Evolutionary conservation across 2,113 vertebrate genomes (phyloP).

Genomic region (Spea multiplicata): DNA sequence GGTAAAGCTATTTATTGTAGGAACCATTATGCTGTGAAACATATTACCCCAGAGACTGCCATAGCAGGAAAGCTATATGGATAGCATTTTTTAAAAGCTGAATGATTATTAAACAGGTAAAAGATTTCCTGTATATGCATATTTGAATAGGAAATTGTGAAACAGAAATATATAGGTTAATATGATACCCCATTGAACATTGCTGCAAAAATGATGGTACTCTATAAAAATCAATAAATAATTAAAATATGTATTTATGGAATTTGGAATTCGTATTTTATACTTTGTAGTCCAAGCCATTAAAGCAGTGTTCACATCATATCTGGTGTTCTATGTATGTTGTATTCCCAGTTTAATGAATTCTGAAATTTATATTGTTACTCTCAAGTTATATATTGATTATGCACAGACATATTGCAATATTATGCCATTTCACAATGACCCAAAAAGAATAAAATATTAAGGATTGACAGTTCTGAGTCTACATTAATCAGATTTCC

Average conservation of each 20-base stretch:
- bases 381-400: not conserved
- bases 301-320: not conserved
- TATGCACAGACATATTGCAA: not conserved
- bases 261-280: too few relatives aligned
- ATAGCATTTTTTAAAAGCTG: conserved; percentile 30
- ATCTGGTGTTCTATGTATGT: not conserved
- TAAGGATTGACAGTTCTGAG: not conserved
- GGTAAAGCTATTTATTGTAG: conserved; percentile 50
- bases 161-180: not conserved
- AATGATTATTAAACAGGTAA: conserved; percentile 39
- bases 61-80: conserved; percentile 39
- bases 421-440: not conserved
- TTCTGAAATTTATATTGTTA: not conserved
- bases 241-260: too few relatives aligned
- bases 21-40: conserved; percentile 47
- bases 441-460: not conserved
- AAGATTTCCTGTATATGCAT: conserved; percentile 12
- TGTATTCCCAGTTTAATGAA: not conserved
- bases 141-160: not conserved
- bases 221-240: too few relatives aligned
- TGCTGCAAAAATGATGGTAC: too few relatives aligned
- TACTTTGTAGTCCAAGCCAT: too few relatives aligned
- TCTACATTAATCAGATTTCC: not conserved
- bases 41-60: conserved; percentile 42
- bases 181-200: not conserved